These are phyloP conservation scores for Synergus umbraculus DNA, from an alignment of 2,888 invertebrate genomes.

Conservation along the genomic window DNA sequence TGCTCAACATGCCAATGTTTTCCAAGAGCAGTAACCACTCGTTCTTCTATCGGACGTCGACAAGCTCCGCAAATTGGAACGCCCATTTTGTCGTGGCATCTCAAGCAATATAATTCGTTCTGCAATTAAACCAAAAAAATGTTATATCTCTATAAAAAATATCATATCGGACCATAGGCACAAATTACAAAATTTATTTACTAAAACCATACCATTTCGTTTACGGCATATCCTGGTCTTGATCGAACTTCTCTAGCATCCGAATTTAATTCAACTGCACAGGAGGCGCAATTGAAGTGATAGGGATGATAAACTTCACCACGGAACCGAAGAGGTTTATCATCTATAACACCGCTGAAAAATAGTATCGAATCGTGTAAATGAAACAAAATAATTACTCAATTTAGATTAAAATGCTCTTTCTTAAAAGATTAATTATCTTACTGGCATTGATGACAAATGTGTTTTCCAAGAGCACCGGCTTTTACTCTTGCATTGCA, in stretches of 20 bases:
- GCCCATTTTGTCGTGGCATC: slow-evolving; percentile 99
- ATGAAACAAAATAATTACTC: too few species aligned
- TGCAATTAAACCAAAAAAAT: slow-evolving; percentile 71
- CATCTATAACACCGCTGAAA: slow-evolving; percentile 91
- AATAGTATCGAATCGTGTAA: slow-evolving; percentile 43
- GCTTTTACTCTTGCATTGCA: slow-evolving; percentile 98
- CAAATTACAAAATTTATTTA: slow-evolving; percentile 4
- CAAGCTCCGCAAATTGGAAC: slow-evolving; percentile 99
- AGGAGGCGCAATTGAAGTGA: slow-evolving; percentile 97
- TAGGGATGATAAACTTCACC: slow-evolving; percentile 99
- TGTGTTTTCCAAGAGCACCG: slow-evolving; percentile 95
- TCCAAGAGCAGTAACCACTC: slow-evolving; percentile 98
- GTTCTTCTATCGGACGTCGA: slow-evolving; percentile 98
- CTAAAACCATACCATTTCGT: slow-evolving; percentile 84
- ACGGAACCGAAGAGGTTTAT: slow-evolving; percentile 92
- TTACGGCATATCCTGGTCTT: slow-evolving; percentile 92
- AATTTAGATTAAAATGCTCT: too few species aligned
- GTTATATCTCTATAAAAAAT: slow-evolving; percentile 4
- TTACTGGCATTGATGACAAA: slow-evolving; percentile 99
- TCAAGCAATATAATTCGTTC: slow-evolving; percentile 97
- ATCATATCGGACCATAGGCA: slow-evolving; percentile 24
- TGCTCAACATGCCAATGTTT: slow-evolving; percentile 99
- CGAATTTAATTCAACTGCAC: slow-evolving; percentile 94
- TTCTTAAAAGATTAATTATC: slow-evolving; percentile 72
- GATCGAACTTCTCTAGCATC: slow-evolving; percentile 97